These are phyloP conservation scores for Drosophila ambigua DNA, from an alignment of 1,140 invertebrate genomes.

Conservation along the genomic window DNA sequence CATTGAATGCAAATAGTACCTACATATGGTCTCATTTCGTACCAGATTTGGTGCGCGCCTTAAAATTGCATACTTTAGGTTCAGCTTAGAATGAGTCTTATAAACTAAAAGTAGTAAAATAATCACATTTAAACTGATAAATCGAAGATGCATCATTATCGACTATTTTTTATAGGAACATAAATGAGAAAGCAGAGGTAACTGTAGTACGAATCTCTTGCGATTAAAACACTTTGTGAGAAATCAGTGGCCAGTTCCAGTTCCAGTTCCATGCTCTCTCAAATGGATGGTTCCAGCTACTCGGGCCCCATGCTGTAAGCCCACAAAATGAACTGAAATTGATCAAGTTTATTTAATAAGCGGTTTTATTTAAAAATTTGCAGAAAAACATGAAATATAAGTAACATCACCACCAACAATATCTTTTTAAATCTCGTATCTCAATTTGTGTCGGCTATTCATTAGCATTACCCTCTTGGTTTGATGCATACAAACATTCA, in stretches of 20 bases:
- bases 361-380: too few species aligned
- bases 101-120: conserved; percentile 24
- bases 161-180: not conserved
- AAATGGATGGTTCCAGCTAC: too few species aligned
- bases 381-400: too few species aligned
- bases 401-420: too few species aligned
- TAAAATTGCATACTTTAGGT: conserved; percentile 33
- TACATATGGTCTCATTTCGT: conserved; percentile 47
- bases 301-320: too few species aligned
- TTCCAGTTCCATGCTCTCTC: too few species aligned
- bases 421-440: too few species aligned
- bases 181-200: conserved; percentile 21
- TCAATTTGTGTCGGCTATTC: too few species aligned
- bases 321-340: too few species aligned
- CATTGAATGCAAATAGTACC: not conserved
- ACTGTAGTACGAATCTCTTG: conserved; percentile 18
- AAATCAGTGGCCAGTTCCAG: not conserved
- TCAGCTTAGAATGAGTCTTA: conserved; percentile 23
- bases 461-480: conserved; percentile 5
- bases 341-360: too few species aligned
- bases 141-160: conserved; percentile 11
- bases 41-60: conserved; percentile 5
- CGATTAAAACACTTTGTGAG: not conserved
- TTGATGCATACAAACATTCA: too few species aligned
- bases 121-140: not conserved